Evolutionary conservation across 2,113 vertebrate species (phyloP).

Genomic region (Mustela lutreola): DNA sequence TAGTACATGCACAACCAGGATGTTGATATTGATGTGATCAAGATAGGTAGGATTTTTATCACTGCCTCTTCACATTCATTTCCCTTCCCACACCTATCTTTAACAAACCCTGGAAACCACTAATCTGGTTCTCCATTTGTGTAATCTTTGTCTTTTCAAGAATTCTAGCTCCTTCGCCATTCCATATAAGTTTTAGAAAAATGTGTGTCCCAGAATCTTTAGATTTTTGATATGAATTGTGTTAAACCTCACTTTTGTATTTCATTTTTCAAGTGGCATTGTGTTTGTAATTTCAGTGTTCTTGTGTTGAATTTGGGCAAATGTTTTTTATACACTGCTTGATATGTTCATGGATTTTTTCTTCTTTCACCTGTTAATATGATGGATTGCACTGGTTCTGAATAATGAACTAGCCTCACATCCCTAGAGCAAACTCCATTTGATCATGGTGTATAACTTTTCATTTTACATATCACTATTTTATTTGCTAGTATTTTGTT

Average conservation of each 20-base stretch:
- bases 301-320: background rate
- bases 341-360: background rate
- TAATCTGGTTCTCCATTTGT: background rate
- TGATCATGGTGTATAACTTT: background rate
- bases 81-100: background rate
- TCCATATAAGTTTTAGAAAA: background rate
- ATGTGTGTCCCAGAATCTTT: background rate
- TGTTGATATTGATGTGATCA: background rate
- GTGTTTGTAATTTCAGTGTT: background rate
- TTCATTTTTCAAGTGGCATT: background rate
- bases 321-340: background rate
- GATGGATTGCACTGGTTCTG: background rate
- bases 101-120: background rate
- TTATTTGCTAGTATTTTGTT: background rate
- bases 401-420: background rate
- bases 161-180: background rate
- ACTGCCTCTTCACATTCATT: background rate
- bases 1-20: background rate
- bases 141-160: constrained; percentile 13
- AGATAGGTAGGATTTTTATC: background rate
- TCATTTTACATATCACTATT: background rate
- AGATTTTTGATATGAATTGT: background rate
- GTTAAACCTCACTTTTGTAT: background rate
- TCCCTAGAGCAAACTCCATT: background rate
- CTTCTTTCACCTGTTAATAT: background rate